These are phyloP conservation scores for Oncorhynchus kisutch DNA, from an alignment of 2,113 vertebrate genomes.

Conservation along the genomic window DNA sequence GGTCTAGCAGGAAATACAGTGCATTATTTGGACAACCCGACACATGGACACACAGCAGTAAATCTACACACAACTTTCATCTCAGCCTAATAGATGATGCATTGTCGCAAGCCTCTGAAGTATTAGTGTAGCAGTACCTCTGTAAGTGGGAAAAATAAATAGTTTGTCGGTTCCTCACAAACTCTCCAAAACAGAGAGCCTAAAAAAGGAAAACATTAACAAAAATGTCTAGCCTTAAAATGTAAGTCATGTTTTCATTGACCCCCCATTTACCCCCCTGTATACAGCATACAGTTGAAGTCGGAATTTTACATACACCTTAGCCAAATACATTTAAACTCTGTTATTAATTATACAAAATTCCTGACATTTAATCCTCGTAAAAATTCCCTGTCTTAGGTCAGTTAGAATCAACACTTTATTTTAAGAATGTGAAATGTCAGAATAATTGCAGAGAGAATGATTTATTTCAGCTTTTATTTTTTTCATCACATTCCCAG, in stretches of 20 bases:
- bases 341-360: no score
- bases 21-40: conserved; percentile 25
- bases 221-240: neutral
- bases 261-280: neutral
- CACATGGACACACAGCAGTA: conserved; percentile 10
- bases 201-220: neutral
- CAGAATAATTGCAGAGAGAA: no score
- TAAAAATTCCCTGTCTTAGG: no score
- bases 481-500: no score
- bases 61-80: conserved; percentile 19
- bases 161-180: neutral
- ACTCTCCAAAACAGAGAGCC: neutral
- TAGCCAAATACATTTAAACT: no score
- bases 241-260: neutral
- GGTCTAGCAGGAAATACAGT: conserved; percentile 40
- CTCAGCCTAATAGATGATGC: conserved; percentile 10
- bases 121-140: conserved; percentile 4
- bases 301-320: no score
- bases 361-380: no score
- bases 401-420: no score
- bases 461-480: no score
- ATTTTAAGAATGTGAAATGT: no score
- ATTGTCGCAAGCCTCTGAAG: conserved; percentile 24
- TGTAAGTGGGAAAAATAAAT: conserved; percentile 9
- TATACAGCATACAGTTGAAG: neutral